Conservation (phyloP, 2,113 vertebrate species). For the Oenanthe oenanthe region DNA sequence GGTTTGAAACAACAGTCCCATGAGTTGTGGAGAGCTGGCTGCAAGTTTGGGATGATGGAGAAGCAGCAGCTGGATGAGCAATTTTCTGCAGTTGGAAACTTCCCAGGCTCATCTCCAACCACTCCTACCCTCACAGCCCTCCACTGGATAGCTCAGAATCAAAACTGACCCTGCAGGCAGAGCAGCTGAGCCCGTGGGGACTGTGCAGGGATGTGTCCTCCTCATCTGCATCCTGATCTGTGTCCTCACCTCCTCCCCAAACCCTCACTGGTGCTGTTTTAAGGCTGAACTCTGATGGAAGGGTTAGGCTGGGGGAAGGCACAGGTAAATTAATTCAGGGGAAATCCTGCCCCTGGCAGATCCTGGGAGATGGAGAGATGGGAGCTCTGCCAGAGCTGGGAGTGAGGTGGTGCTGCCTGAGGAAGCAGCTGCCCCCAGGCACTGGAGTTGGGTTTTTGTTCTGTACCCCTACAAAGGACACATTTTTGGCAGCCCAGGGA, state of each 20-base stretch:
- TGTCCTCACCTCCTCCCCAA: not conserved
- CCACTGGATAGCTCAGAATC: not conserved
- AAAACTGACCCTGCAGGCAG: not conserved
- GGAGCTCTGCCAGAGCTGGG: not conserved
- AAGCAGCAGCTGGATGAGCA: not conserved
- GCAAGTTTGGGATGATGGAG: accelerated
- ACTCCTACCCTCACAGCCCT: not conserved
- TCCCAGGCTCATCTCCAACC: not conserved
- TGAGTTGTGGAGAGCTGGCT: not conserved
- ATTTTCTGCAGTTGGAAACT: not conserved
- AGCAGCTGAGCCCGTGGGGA: not conserved
- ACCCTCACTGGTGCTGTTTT: not conserved
- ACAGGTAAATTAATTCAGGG: not conserved
- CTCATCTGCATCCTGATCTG: not conserved
- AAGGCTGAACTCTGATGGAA: not conserved
- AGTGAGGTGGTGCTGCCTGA: not conserved
- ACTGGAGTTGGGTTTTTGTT: not conserved
- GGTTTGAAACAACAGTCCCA: not conserved
- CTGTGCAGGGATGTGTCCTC: not conserved
- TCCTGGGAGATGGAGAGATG: not conserved
- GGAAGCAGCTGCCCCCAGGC: not conserved
- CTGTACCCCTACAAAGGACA: not conserved
- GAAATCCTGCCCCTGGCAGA: not conserved
- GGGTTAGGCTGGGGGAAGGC: not conserved
- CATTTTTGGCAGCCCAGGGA: not conserved